phyloP scores from a whole-genome alignment of 2,113 vertebrate genomes.

The Macquaria australasica region DNA sequence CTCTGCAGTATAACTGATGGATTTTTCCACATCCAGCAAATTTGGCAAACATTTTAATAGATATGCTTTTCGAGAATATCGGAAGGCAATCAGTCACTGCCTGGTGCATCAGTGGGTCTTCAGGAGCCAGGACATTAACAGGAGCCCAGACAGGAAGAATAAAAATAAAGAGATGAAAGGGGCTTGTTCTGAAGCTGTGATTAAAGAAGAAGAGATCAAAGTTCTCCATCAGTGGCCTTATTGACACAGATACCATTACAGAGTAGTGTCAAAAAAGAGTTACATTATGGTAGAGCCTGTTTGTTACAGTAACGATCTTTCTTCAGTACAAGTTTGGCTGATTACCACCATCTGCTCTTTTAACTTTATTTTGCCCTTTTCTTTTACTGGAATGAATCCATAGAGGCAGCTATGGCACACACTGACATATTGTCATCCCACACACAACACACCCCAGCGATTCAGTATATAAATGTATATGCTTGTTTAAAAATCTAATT shows the following conservation, averaged over 20 bases:
- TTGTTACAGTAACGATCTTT: slow-evolving; percentile 11
- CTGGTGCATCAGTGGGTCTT: not conserved
- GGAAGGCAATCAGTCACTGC: not conserved
- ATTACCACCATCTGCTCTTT: not conserved
- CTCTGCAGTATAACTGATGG: not conserved
- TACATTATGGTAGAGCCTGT: not conserved
- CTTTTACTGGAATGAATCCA: not conserved
- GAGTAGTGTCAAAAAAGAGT: not conserved
- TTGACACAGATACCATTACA: slow-evolving; percentile 10
- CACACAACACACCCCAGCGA: not conserved
- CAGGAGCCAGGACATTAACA: not conserved
- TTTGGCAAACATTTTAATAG: slow-evolving; percentile 5
- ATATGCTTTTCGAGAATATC: slow-evolving; percentile 1
- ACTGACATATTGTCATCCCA: not conserved
- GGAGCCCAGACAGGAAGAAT: slow-evolving; percentile 1
- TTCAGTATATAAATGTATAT: not conserved
- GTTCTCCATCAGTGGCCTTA: slow-evolving; percentile 13
- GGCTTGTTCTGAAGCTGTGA: not conserved
- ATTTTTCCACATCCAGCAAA: not conserved
- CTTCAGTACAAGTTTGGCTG: not conserved
- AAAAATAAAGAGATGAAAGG: not conserved
- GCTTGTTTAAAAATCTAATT: slow-evolving; percentile 1
- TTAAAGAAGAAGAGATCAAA: slow-evolving; percentile 26
- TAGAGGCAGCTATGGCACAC: not conserved
- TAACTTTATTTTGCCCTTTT: not conserved